Conservation (phyloP, 2,888 invertebrate species). For the Diarsia brunnea region DNA sequence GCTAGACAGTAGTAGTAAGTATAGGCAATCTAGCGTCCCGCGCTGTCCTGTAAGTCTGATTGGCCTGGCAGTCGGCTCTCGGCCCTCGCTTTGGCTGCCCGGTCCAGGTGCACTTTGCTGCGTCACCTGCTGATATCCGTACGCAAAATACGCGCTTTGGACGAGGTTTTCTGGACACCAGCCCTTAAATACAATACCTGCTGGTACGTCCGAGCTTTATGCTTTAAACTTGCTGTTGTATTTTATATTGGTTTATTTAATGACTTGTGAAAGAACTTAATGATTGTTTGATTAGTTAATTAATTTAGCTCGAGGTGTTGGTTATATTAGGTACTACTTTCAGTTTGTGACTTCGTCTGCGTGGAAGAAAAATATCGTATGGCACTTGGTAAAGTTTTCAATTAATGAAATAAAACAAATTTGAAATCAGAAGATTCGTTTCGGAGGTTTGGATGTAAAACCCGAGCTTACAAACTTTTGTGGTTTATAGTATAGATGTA, state of each 20-base stretch:
- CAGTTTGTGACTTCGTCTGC: background rate
- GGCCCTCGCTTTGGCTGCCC: conserved; percentile 38
- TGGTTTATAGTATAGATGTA: background rate
- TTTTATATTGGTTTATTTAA: conserved; percentile 29
- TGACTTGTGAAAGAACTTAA: conserved; percentile 1
- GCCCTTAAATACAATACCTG: background rate
- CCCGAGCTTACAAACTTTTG: background rate
- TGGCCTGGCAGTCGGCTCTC: conserved; percentile 49
- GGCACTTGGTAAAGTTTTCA: background rate
- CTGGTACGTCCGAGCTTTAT: conserved; percentile 39
- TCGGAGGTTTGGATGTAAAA: background rate
- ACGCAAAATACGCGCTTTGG: background rate
- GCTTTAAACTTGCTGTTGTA: conserved; percentile 5
- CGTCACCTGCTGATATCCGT: conserved; percentile 1
- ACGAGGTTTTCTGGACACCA: background rate
- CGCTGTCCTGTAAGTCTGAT: conserved; percentile 36
- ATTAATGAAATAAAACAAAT: background rate
- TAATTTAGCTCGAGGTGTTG: background rate
- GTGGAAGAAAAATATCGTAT: background rate
- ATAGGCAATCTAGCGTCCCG: conserved; percentile 39
- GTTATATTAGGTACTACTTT: background rate
- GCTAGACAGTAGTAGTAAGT: conserved; percentile 3
- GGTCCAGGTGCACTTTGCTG: conserved; percentile 24
- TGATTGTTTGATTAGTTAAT: background rate
- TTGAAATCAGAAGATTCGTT: background rate